Evolutionary conservation across 2,113 vertebrate species (phyloP), one percentile per base, ranked within the genome.

Genomic region (Nicator chloris): DNA sequence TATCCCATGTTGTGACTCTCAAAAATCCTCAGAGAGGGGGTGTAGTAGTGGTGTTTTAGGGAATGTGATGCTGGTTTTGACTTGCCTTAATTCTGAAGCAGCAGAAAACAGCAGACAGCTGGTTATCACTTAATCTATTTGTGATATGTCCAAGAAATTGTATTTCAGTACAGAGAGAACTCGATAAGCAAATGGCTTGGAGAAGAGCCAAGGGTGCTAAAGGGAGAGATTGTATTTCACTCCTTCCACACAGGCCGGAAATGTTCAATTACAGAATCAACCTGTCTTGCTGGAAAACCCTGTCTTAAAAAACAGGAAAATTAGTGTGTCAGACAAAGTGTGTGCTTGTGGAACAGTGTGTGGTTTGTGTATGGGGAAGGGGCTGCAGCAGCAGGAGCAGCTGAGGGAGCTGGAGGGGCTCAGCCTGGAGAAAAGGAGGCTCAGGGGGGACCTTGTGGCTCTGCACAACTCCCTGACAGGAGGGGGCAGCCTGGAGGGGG

Each of bases 401-500:
- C 59, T 80, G 57, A 30, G 17, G 24, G 54, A 53, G 73, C 39
- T 39, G 45, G 26, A 11, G 6, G 11, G 14, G 50, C 42, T 65
- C 31, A 72, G 10, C 8, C 68, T 72, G 51, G 44, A 72, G 37
- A 7, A 88, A 11, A 37, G 10, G 44, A 37, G 51, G 44, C 15
- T 80, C 15, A 6, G 37, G 31, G 17, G n/a, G 16, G 1, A 8
- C 26, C 57, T 56, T 71, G 1, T 87, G 26, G 35, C 59, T 80
- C 26, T 72, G 24, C 35, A 22, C 49, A 49, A 6, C 5, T 63
- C 50, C 37, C 35, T 64, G 57, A 42, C 11, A 37, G 66, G 59
- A 64, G 59, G 7, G 35, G 2, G 1, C 35, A 47, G 40, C 9
- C 3, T 0, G 30, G 16, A 5, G 6, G 4, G 16, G 14, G 5